Evolutionary conservation across 2,888 invertebrate genomes (phyloP), one percentile per base, ranked within the genome.

Genomic region (Watsonalla cultraria): DNA sequence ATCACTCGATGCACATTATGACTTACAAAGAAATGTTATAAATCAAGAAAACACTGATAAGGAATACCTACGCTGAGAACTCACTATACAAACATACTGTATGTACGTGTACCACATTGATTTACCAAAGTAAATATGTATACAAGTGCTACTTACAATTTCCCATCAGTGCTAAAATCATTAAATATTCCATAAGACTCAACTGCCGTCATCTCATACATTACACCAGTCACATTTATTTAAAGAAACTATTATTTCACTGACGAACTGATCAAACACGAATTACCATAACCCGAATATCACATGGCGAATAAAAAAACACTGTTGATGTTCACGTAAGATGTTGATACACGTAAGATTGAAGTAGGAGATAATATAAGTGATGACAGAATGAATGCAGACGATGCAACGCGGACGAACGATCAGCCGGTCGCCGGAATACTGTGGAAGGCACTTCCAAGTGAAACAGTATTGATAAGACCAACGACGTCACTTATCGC

Each of bases 391-490:
- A 60, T 66, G 55, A 57, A 60, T 54, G 58, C 62, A 61, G 59
- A 57, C 57, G 58, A 61, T 61, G 61, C 66, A 68, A 77, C 73
- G 70, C 80, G 81, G 65, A 70, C 78, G 80, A 60, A 59, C 81
- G 66, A 72, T 68, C 65, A 67, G 80, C 72, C 78, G 74, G 72
- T 64, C 75, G 75, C 70, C 66, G 66, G 64, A 62, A 73, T 73
- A 89, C 88, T 89, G 86, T 74, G 79, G 80, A 74, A 76, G 74
- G 68, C 63, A 65, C 70, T 72, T 67, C 75, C 76, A 78, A 81
- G 75, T 71, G 77, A 77, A 81, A 77, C 79, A 75, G 74, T 84
- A 84, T 87, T 86, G 89, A 89, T 89, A 90, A 88, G 80, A 76
- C 67, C 58, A 55, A 54, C 65, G 57, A 81, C 84, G 82, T 84